Conservation (phyloP, 2,888 invertebrate species). For the Lysandra coridon region DNA sequence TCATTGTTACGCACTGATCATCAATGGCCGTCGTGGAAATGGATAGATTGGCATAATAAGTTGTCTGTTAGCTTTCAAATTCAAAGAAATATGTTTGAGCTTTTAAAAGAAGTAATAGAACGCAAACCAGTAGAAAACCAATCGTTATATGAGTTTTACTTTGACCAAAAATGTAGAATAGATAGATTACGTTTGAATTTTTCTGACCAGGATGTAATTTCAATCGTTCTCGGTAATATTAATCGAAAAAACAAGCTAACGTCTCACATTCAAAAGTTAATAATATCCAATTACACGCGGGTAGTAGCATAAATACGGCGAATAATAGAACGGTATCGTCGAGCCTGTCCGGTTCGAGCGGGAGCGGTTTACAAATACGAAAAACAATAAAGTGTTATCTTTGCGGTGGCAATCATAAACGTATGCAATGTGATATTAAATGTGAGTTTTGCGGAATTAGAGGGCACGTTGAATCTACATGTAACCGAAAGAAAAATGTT, state of each 20-base stretch:
- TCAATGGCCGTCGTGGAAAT: not conserved
- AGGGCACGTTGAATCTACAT: too few species aligned
- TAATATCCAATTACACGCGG: too few species aligned
- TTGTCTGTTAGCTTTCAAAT: too few species aligned
- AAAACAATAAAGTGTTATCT: conserved; percentile 20
- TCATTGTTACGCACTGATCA: conserved; percentile 20
- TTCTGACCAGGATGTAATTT: conserved; percentile 6
- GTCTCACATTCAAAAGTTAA: too few species aligned
- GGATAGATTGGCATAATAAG: too few species aligned
- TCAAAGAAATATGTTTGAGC: not conserved
- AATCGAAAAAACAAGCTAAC: not conserved
- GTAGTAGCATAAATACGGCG: too few species aligned
- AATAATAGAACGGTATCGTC: too few species aligned
- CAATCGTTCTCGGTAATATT: conserved; percentile 17
- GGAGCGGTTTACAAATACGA: too few species aligned
- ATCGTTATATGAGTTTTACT: conserved; percentile 23
- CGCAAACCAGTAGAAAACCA: conserved; percentile 17
- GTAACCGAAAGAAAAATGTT: too few species aligned
- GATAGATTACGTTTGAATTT: conserved; percentile 19
- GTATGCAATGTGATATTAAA: not conserved
- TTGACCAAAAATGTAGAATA: conserved; percentile 29
- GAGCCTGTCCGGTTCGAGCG: too few species aligned
- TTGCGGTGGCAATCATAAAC: conserved; percentile 22
- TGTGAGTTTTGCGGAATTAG: too few species aligned
- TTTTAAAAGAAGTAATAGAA: conserved; percentile 23